Conservation (phyloP, 2,113 vertebrate genomes). For the Arvicanthis niloticus region DNA sequence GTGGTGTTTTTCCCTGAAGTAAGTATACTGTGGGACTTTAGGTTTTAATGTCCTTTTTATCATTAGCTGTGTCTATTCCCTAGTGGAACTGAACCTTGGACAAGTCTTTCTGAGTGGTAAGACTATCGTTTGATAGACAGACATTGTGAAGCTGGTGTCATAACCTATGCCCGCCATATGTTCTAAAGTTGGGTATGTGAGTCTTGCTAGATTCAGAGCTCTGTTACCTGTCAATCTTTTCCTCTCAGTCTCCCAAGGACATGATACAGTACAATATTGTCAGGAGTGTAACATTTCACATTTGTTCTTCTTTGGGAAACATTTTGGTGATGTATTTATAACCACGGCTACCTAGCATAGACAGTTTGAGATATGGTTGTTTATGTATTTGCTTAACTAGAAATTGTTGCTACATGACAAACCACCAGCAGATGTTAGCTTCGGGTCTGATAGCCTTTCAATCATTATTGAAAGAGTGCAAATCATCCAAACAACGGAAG, state of each 20-base stretch:
- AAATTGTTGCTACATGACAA: slow-evolving; percentile 51
- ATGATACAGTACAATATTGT: slow-evolving; percentile 16
- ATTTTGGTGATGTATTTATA: slow-evolving; percentile 64
- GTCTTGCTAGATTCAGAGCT: background rate
- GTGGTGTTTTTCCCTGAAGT: background rate
- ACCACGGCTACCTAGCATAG: slow-evolving; percentile 41
- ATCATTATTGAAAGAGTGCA: slow-evolving; percentile 59
- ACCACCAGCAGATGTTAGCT: slow-evolving; percentile 9
- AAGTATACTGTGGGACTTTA: slow-evolving; percentile 10
- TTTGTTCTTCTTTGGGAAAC: slow-evolving; percentile 57
- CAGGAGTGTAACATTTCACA: slow-evolving; percentile 46
- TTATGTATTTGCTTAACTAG: slow-evolving; percentile 68
- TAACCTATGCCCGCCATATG: background rate
- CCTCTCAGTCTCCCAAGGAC: background rate
- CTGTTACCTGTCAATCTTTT: slow-evolving; percentile 35
- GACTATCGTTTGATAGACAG: background rate
- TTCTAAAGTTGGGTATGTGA: background rate
- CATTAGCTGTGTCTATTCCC: background rate
- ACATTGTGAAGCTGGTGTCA: background rate
- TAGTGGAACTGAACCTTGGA: background rate
- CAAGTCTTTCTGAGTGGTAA: slow-evolving; percentile 26
- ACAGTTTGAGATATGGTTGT: slow-evolving; percentile 42
- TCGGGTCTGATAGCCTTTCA: slow-evolving; percentile 55
- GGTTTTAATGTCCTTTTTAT: background rate
- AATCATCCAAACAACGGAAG: slow-evolving; percentile 59